Evolutionary conservation across 1,140 invertebrate genomes (phyloP).

Genomic region (Coenobita brevimanus): DNA sequence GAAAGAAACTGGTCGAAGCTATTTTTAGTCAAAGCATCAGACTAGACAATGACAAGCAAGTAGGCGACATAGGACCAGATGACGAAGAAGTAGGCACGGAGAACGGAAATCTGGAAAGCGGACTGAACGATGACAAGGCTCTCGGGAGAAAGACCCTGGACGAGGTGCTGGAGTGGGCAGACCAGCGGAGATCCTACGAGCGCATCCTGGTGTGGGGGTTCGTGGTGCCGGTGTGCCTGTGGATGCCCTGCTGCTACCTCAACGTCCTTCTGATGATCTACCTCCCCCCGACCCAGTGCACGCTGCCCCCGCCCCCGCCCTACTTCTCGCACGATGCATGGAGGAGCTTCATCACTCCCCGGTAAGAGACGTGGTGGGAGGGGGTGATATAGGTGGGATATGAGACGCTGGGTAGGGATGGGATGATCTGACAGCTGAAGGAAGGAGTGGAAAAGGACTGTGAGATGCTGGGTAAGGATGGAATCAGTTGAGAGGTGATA

Average conservation of each 20-base stretch:
- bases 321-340: neutral
- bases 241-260: conserved; percentile 33
- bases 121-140: no score
- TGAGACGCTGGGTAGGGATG: no score
- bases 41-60: no score
- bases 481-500: no score
- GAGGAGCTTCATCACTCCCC: conserved; percentile 3
- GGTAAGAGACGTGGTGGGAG: conserved; percentile 10
- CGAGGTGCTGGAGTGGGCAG: conserved; percentile 12
- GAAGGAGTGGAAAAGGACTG: no score
- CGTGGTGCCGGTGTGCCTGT: conserved; percentile 42
- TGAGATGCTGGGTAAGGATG: no score
- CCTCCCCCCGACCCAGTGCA: neutral
- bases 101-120: neutral
- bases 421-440: no score
- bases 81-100: neutral
- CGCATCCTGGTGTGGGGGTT: conserved; percentile 37
- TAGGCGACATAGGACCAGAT: no score
- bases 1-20: no score
- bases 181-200: conserved; percentile 8
- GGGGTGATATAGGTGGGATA: no score
- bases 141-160: conserved; percentile 10
- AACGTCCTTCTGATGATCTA: conserved; percentile 36
- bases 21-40: no score
- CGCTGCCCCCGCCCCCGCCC: neutral